A percentile compares a stretch with the other conserved stretches of the same genome.
Evolutionary conservation across 2,113 vertebrate species (phyloP).

Genomic region (Perognathus longimembris): DNA sequence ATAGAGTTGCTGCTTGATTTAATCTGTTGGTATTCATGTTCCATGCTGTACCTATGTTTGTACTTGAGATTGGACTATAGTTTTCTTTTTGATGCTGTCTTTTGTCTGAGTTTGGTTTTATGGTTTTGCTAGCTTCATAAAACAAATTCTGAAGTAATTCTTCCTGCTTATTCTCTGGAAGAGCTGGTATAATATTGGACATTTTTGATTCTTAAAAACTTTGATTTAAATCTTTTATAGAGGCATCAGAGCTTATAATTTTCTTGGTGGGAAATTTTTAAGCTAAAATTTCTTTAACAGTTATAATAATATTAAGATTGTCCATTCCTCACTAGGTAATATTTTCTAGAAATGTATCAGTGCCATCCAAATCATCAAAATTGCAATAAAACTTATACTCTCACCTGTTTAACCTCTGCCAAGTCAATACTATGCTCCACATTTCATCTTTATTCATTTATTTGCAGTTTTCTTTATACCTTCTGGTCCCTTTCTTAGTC

Average conservation of each 20-base stretch:
- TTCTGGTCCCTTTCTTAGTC: neutral
- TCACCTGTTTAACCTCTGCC: neutral
- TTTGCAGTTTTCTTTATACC: neutral
- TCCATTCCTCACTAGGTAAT: neutral
- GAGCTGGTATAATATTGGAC: conserved; percentile 22
- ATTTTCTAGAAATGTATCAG: conserved; percentile 36
- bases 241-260: conserved; percentile 36
- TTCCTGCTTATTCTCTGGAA: conserved; percentile 43
- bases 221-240: conserved; percentile 56
- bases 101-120: conserved; percentile 38
- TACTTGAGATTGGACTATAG: neutral
- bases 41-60: neutral
- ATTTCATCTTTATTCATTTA: conserved; percentile 15
- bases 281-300: conserved; percentile 47
- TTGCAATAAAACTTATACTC: neutral
- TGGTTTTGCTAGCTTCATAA: conserved; percentile 7
- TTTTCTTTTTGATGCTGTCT: neutral
- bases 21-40: conserved; percentile 1
- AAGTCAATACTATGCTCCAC: neutral
- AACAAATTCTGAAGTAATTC: neutral
- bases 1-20: neutral
- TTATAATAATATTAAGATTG: neutral
- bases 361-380: conserved; percentile 42
- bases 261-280: conserved; percentile 41
- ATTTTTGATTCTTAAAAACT: conserved; percentile 49